A percentile compares a stretch with the other conserved stretches of the same genome.
phyloP scores from a whole-genome alignment of 2,113 vertebrate genomes.

The Porphyrio hochstetteri region DNA sequence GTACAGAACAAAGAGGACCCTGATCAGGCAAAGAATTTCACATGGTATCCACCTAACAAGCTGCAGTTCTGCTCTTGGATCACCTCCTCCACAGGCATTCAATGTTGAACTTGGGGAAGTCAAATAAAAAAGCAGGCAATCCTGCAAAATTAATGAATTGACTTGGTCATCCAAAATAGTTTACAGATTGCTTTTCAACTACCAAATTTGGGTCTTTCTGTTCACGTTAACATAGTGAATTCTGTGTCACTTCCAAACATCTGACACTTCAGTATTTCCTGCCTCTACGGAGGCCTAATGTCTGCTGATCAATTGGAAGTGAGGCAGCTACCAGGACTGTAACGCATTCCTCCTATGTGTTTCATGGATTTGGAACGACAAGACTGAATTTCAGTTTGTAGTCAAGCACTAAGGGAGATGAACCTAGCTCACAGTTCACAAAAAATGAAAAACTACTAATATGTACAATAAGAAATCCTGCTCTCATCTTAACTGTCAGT shows the following conservation, averaged over 20 bases:
- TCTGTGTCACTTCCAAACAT: background rate
- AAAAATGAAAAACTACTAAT: background rate
- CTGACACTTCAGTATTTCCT: background rate
- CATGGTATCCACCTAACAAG: accelerated
- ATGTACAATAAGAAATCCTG: background rate
- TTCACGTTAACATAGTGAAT: background rate
- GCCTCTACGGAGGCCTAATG: background rate
- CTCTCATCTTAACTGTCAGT: background rate
- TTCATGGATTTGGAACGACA: background rate
- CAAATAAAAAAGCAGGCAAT: background rate
- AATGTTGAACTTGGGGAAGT: background rate
- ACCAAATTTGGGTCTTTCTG: background rate
- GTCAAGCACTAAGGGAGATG: background rate
- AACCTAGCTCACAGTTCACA: background rate
- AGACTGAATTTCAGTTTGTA: background rate
- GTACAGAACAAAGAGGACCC: background rate
- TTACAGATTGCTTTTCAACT: background rate
- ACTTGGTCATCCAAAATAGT: background rate
- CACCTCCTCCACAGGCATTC: background rate
- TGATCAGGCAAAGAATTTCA: background rate
- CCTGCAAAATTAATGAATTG: background rate
- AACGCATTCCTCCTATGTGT: background rate
- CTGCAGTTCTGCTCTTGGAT: background rate
- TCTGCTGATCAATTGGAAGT: background rate
- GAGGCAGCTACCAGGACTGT: background rate